These are phyloP conservation scores for Euclidia mi DNA, from an alignment of 2,888 invertebrate species.

Conservation along the genomic window DNA sequence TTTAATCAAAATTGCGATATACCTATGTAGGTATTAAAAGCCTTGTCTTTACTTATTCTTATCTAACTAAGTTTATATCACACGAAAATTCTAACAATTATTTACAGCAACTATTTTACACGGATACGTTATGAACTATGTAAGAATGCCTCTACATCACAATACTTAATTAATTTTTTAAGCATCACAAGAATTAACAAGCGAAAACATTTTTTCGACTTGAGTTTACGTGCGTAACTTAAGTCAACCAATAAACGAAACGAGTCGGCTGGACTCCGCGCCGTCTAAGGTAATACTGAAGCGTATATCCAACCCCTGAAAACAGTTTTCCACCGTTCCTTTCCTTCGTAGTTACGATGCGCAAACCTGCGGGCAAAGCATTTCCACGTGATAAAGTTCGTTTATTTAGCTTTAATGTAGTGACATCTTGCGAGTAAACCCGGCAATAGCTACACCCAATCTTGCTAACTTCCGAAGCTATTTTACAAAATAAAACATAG, in stretches of 20 bases:
- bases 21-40: conserved; percentile 10
- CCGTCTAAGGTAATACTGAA: conserved; percentile 79
- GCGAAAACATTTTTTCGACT: conserved; percentile 46
- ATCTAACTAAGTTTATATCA: conserved; percentile 28
- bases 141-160: conserved; percentile 31
- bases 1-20: conserved; percentile 13
- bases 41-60: conserved; percentile 8
- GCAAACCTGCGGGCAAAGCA: conserved; percentile 80
- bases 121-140: conserved; percentile 32
- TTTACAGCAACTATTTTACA: conserved; percentile 38
- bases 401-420: conserved; percentile 47
- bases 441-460: conserved; percentile 16
- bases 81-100: conserved; percentile 41
- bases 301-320: conserved; percentile 66
- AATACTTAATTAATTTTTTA: conserved; percentile 16
- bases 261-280: conserved; percentile 63
- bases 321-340: conserved; percentile 77
- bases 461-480: not conserved
- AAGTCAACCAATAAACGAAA: conserved; percentile 38
- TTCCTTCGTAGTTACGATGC: conserved; percentile 74
- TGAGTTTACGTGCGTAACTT: conserved; percentile 74
- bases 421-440: conserved; percentile 63
- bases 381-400: conserved; percentile 71
- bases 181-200: conserved; percentile 29
- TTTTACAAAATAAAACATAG: not conserved